These are phyloP conservation scores for Cheilosia vulpina DNA, from an alignment of 2,888 invertebrate genomes.

Conservation along the genomic window DNA sequence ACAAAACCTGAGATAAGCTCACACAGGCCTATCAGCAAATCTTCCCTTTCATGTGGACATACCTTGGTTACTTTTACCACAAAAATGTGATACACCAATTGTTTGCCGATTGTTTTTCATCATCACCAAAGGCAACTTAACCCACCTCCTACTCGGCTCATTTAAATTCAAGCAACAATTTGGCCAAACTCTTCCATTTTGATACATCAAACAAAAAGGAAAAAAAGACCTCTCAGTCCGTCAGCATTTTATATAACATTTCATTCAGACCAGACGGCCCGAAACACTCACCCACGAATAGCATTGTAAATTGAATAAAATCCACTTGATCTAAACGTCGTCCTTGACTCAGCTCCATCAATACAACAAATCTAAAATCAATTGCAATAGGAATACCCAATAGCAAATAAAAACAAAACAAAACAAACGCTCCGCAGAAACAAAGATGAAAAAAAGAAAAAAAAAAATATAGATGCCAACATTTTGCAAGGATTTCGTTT, in stretches of 20 bases:
- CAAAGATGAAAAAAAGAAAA: conserved; percentile 2
- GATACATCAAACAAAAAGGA: background rate
- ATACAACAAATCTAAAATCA: conserved; percentile 61
- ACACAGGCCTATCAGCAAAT: too few relatives aligned
- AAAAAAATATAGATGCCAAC: background rate
- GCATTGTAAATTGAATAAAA: conserved; percentile 51
- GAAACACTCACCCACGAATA: conserved; percentile 7
- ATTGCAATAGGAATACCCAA: conserved; percentile 45
- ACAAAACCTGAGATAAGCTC: too few relatives aligned
- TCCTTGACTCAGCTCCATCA: conserved; percentile 44
- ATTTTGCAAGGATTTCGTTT: conserved; percentile 36
- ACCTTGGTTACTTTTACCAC: background rate
- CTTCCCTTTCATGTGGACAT: conserved; percentile 1
- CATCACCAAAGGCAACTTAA: conserved; percentile 2
- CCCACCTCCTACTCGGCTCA: background rate
- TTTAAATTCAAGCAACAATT: conserved; percentile 15
- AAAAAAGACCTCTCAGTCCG: background rate
- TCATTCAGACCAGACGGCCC: conserved; percentile 3
- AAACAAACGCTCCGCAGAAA: background rate
- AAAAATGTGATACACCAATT: background rate
- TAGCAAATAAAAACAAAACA: conserved; percentile 10
- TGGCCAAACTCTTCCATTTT: conserved; percentile 31
- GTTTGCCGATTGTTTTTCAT: background rate
- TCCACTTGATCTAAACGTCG: conserved; percentile 22
- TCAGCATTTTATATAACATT: conserved; percentile 33